Evolutionary conservation across 2,113 vertebrate species (phyloP).

Genomic region (Cacatua alba): DNA sequence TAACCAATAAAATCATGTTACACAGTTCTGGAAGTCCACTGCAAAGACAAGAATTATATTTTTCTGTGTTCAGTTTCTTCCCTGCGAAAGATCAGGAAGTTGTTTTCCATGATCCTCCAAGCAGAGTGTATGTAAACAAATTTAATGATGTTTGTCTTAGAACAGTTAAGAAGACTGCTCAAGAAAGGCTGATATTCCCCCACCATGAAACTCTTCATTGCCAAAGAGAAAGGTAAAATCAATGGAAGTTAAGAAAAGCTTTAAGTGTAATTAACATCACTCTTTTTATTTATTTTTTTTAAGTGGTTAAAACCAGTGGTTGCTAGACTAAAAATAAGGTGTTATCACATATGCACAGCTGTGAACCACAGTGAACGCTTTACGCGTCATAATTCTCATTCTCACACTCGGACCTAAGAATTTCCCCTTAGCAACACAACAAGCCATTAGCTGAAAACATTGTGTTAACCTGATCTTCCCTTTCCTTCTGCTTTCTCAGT

Average conservation of each 20-base stretch:
- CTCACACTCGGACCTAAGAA: not conserved
- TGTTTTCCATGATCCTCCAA: not conserved
- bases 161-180: not conserved
- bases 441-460: not conserved
- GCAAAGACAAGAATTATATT: not conserved
- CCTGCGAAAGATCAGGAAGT: not conserved
- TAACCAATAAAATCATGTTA: not conserved
- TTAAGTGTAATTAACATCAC: fast-evolving
- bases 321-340: not conserved
- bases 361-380: not conserved
- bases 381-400: not conserved
- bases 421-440: not conserved
- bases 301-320: not conserved
- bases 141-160: not conserved
- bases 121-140: not conserved
- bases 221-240: not conserved
- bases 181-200: not conserved
- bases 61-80: not conserved
- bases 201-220: not conserved
- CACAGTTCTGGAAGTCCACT: not conserved
- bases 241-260: not conserved
- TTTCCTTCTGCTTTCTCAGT: not conserved
- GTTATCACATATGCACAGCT: not conserved
- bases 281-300: not conserved
- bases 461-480: not conserved